A percentile compares a stretch with the other conserved stretches of the same genome.
phyloP scores from a whole-genome alignment of 2,113 vertebrate genomes.

The Halcyon senegalensis region DNA sequence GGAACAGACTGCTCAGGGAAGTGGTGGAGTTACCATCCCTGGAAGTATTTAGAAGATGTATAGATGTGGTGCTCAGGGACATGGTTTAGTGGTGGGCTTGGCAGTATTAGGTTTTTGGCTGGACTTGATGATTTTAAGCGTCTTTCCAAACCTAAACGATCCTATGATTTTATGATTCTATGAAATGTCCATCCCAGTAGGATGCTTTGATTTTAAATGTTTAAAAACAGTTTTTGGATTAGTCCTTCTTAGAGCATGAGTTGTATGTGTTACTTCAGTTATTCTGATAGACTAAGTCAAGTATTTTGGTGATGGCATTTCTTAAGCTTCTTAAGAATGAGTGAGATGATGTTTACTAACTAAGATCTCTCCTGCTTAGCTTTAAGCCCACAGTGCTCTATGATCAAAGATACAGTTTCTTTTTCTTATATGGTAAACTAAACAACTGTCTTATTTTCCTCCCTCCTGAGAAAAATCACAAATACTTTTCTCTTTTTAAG shows the following conservation, averaged over 20 bases:
- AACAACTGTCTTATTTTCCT: neutral
- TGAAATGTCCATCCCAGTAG: neutral
- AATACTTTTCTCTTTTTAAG: neutral
- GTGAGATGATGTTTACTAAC: constrained; percentile 21
- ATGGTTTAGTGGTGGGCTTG: neutral
- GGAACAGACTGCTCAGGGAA: too few relatives aligned
- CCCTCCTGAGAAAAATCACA: neutral
- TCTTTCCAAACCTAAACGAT: neutral
- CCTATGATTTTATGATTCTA: neutral
- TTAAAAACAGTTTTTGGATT: neutral
- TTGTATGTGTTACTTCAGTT: neutral
- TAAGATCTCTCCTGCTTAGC: constrained; percentile 9
- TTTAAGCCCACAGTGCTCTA: neutral
- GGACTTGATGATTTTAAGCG: neutral
- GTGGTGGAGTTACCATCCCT: neutral
- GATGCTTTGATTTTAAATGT: neutral
- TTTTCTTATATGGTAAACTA: neutral
- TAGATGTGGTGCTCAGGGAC: neutral
- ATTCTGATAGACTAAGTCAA: neutral
- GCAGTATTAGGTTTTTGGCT: neutral
- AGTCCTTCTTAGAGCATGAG: neutral
- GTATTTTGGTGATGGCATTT: neutral
- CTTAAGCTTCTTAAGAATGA: constrained; percentile 42
- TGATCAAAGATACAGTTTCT: neutral
- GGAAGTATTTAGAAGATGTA: neutral